Base-by-base conservation (phyloP, 2,888 invertebrate genomes). In the Eudasyphora cyanicolor region DNA sequence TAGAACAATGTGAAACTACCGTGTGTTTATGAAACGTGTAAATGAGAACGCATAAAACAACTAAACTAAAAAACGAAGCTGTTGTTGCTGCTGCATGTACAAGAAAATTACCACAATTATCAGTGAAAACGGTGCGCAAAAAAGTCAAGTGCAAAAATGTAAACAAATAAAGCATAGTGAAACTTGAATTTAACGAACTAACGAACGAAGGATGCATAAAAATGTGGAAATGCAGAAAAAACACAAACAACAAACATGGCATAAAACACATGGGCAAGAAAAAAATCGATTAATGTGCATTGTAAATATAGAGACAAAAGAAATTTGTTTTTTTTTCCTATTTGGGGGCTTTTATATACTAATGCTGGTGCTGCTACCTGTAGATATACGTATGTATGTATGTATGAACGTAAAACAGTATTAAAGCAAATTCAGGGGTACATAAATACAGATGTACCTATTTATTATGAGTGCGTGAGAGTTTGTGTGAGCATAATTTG, bases 331-430 rank as follows among this genome's bases (percentile, higher is more conserved):
- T 60, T n/a, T 29, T 27, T 6, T 54, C 24, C 24, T 45, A 8
- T 32, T n/a, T n/a, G 27, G 21, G 6, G 6, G 42, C 42, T 42
- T 42, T 38, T 57, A 10, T 74, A 32, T 27, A 35, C 19, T 32
- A 51, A n/a, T n/a, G 32, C 32, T 49, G 17, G 64, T 49, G 35
- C 87, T 87, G 87, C 89, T 89, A 89, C 89, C 89, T 89, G 89
- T 89, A 90, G 89, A 90, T 89, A 88, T 86, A 86, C 45, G 86
- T 83, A 86, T n/a, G n/a, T n/a, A n/a, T n/a, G n/a, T n/a, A n/a
- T n/a, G n/a, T n/a, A n/a, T n/a, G n/a, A n/a, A n/a, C n/a, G n/a
- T n/a, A n/a, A 75, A 77, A 73, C 73, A 69, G 49, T 49, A 49
- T 38, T 35, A 10, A 60, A 27, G 24, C 19, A 19, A 21, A 24